Conservation (phyloP, 2,797 vertebrate genomes). For the Petrocephalus sullivani region DNA sequence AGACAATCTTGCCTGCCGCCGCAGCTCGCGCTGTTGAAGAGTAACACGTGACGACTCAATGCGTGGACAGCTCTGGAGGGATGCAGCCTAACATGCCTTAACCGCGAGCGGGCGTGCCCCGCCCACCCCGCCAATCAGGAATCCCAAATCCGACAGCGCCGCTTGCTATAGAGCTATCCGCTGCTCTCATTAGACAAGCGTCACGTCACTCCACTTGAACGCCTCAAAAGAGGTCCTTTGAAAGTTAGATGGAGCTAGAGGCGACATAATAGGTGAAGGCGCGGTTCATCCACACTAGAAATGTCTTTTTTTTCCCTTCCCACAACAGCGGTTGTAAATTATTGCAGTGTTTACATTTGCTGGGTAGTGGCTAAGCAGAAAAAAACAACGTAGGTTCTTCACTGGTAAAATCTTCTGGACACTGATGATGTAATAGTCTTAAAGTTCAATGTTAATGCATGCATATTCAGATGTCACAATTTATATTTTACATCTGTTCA, state of each 20-base stretch:
- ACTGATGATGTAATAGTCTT: background rate
- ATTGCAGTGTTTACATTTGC: conserved; percentile 14
- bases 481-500: background rate
- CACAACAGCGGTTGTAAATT: conserved; percentile 23
- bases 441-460: background rate
- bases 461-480: background rate
- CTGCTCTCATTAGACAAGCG: conserved; percentile 17
- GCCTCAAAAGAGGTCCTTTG: background rate
- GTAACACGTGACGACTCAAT: conserved; percentile 64
- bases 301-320: conserved; percentile 21
- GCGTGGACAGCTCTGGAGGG: conserved; percentile 41
- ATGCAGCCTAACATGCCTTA: conserved; percentile 43
- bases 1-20: conserved; percentile 47
- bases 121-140: background rate
- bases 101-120: conserved; percentile 38
- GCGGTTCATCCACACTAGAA: conserved; percentile 41
- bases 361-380: background rate
- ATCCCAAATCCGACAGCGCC: background rate
- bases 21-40: conserved; percentile 54
- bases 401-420: background rate
- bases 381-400: background rate
- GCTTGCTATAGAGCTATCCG: background rate
- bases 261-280: conserved; percentile 37
- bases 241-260: conserved; percentile 49
- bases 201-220: conserved; percentile 10